phyloP scores from a whole-genome alignment of 2,113 vertebrate species.

The Aleadryas rufinucha region DNA sequence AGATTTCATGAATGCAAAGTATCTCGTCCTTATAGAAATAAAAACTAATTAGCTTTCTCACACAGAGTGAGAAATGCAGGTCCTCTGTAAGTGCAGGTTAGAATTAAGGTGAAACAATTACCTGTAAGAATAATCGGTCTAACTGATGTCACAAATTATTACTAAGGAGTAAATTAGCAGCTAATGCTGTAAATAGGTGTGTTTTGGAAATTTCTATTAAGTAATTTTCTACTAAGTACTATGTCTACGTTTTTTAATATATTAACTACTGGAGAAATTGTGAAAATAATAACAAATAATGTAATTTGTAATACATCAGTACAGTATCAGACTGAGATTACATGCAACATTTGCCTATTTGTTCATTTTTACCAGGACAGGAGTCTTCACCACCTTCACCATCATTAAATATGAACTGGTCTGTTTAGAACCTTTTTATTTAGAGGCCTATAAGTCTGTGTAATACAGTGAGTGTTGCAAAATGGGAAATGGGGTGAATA shows the following conservation, averaged over 20 bases:
- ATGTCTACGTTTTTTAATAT: background rate
- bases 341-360: background rate
- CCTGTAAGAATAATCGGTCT: constrained; percentile 52
- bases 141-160: constrained; percentile 61
- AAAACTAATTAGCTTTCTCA: constrained; percentile 50
- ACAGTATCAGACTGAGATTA: background rate
- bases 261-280: background rate
- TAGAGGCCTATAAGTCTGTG: background rate
- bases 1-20: background rate
- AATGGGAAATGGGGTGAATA: background rate
- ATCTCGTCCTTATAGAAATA: constrained; percentile 31
- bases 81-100: constrained; percentile 47
- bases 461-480: background rate
- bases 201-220: background rate
- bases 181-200: constrained; percentile 33
- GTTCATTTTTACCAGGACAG: background rate
- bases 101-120: constrained; percentile 56
- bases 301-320: background rate
- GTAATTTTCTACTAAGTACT: background rate
- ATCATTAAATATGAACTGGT: background rate
- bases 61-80: constrained; percentile 30
- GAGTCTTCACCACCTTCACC: background rate
- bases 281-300: background rate
- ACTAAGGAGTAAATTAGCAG: constrained; percentile 65
- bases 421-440: background rate